A percentile compares a stretch with the other conserved stretches of the same genome.
phyloP scores from a whole-genome alignment of 2,113 vertebrate species.

The Mastomys coucha region DNA sequence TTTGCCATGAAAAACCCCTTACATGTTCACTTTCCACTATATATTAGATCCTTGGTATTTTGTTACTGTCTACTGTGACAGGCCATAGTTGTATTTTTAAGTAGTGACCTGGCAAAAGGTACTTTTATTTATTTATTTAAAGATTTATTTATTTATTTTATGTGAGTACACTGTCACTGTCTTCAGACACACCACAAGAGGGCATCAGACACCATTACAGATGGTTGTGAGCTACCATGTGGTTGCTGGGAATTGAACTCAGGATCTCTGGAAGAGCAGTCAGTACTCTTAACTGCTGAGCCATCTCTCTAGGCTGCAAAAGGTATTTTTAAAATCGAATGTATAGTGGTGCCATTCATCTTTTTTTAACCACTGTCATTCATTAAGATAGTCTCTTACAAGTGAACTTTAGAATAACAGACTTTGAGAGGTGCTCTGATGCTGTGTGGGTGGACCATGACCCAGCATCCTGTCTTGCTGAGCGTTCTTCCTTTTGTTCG shows the following conservation, averaged over 20 bases:
- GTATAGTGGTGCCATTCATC: neutral
- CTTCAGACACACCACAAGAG: too few relatives aligned
- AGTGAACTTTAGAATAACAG: neutral
- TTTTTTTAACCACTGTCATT: neutral
- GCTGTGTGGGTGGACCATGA: conserved; percentile 1
- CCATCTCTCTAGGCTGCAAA: too few relatives aligned
- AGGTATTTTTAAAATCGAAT: neutral
- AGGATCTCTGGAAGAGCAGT: too few relatives aligned
- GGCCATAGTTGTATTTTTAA: neutral
- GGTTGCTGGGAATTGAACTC: too few relatives aligned
- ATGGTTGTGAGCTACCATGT: too few relatives aligned
- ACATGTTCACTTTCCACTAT: neutral
- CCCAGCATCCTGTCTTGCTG: neutral
- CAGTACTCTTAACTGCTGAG: too few relatives aligned
- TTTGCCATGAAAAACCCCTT: neutral
- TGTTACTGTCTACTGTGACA: neutral
- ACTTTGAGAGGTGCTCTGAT: neutral
- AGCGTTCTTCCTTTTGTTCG: neutral
- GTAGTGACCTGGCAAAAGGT: neutral
- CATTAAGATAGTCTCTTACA: neutral
- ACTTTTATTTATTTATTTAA: neutral
- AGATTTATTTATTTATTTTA: too few relatives aligned
- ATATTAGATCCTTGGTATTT: neutral
- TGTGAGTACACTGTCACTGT: too few relatives aligned
- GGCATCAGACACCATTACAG: too few relatives aligned